Evolutionary conservation across 2,113 vertebrate genomes (phyloP).

Genomic region (Anolis sagrei): DNA sequence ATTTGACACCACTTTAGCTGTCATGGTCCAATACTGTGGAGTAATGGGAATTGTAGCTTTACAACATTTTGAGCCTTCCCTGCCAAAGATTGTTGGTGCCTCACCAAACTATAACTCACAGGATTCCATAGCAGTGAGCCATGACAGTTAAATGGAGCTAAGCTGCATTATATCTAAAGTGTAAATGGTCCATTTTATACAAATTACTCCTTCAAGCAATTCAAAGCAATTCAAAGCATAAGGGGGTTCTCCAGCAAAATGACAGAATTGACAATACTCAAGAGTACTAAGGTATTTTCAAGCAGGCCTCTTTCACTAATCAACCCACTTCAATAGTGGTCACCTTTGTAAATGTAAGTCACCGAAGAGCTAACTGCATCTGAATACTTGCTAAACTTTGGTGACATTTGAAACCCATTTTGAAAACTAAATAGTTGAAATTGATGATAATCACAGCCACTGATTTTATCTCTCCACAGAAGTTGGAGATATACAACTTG

Average conservation of each 20-base stretch:
- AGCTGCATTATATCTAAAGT: no score
- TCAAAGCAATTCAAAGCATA: no score
- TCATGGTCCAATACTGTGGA: no score
- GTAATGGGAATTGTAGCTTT: no score
- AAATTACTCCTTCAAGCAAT: no score
- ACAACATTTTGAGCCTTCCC: no score
- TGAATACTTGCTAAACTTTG: neutral
- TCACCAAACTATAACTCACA: no score
- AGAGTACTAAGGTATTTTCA: neutral
- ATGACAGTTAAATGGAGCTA: no score
- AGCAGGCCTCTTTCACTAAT: neutral
- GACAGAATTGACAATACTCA: neutral
- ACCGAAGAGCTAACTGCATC: neutral
- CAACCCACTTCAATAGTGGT: neutral
- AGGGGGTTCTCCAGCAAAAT: neutral
- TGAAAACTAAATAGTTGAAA: neutral
- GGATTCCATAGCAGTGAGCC: no score
- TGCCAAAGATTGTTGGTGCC: no score
- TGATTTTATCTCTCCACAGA: neutral
- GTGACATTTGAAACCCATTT: neutral
- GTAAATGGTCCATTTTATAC: no score
- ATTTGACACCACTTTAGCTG: no score
- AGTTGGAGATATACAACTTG: neutral
- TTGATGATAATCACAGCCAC: neutral
- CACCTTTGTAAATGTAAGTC: neutral